These are phyloP conservation scores for Aphaenogaster ashmeadi DNA, from an alignment of 1,140 invertebrate species.

Conservation along the genomic window DNA sequence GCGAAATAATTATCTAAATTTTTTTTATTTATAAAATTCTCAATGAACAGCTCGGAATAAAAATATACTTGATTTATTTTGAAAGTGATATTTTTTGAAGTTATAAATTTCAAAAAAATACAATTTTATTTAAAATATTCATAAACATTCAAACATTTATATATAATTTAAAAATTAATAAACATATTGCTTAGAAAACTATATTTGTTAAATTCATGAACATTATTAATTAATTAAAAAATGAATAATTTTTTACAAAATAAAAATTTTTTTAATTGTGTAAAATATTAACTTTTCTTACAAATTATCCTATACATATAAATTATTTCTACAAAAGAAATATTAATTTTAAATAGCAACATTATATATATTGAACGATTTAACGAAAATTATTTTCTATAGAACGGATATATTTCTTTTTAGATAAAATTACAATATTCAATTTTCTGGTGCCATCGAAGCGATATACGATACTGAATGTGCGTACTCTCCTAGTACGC, in stretches of 20 bases:
- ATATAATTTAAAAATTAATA: background rate
- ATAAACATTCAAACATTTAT: conserved; percentile 12
- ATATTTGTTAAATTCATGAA: background rate
- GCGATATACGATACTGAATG: conserved; percentile 30
- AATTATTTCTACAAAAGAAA: background rate
- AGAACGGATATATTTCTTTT: background rate
- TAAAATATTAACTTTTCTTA: background rate
- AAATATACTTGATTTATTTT: background rate
- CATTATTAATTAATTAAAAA: background rate
- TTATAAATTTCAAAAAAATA: background rate
- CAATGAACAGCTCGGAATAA: background rate
- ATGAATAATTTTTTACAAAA: background rate
- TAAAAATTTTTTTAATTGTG: background rate
- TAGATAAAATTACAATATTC: background rate
- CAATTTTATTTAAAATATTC: background rate
- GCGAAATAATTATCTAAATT: conserved; percentile 14
- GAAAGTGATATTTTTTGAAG: background rate
- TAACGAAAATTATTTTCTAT: background rate
- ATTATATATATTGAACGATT: background rate
- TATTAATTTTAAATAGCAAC: conserved; percentile 18
- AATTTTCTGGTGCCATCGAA: background rate
- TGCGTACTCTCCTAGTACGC: background rate
- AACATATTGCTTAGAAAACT: background rate
- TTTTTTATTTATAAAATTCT: background rate
- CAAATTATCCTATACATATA: background rate